Conservation (phyloP, 2,888 invertebrate genomes). For the Lepeophtheirus nordmannii region DNA sequence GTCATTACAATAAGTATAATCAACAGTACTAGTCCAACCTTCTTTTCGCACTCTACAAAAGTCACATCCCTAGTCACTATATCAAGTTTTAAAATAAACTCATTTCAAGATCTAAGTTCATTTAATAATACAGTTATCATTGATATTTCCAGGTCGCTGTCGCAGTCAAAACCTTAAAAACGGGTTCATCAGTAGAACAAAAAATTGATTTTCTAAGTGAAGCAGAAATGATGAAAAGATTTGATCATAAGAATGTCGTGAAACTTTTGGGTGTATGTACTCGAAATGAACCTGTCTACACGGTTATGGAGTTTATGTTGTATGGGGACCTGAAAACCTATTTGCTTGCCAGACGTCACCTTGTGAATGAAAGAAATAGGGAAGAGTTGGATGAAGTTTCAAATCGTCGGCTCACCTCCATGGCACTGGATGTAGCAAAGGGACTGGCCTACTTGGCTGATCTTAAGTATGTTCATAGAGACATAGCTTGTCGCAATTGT, state of each 20-base stretch:
- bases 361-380: slow-evolving; percentile 47
- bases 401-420: slow-evolving; percentile 53
- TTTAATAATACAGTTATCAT: too few relatives aligned
- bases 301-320: slow-evolving; percentile 84
- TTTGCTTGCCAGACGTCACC: slow-evolving; percentile 60
- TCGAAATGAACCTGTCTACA: slow-evolving; percentile 68
- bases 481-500: slow-evolving; percentile 64
- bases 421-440: slow-evolving; percentile 73
- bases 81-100: too few relatives aligned
- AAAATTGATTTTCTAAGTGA: slow-evolving; percentile 80
- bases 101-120: too few relatives aligned
- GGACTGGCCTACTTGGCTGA: slow-evolving; percentile 70
- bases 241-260: slow-evolving; percentile 75
- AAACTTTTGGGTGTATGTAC: slow-evolving; percentile 70
- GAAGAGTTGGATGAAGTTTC: slow-evolving; percentile 58
- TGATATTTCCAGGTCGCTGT: slow-evolving; percentile 43
- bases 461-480: slow-evolving; percentile 71
- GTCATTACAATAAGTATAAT: too few relatives aligned
- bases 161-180: slow-evolving; percentile 74
- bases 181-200: slow-evolving; percentile 63
- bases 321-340: slow-evolving; percentile 79
- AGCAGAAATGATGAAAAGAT: slow-evolving; percentile 83
- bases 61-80: too few relatives aligned
- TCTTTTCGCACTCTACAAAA: too few relatives aligned
- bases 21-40: too few relatives aligned